Evolutionary conservation across 2,888 invertebrate genomes (phyloP), one percentile per base, ranked within the genome.

Genomic region (Eledona agricola): DNA sequence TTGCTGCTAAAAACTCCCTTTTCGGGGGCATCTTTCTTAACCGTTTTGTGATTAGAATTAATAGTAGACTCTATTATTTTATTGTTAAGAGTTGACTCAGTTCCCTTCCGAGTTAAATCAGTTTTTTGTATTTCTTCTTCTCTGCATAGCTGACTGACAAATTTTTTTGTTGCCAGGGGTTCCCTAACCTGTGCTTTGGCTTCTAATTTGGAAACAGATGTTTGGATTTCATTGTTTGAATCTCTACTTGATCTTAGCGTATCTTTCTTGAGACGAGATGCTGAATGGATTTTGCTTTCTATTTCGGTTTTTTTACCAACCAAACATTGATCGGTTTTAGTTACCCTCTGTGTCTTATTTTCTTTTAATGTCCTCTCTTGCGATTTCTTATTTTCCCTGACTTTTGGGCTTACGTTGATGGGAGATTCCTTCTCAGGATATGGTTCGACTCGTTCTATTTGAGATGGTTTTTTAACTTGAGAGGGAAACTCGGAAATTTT

Each of bases 141-240:
- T 34, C 58, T 59, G 26, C 72, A 69, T 17, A 72, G 46, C 29
- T 59, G 60, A 22, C 58, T 61, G 20, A 73, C 66, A 46, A 67
- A 66, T 57, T 69, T 72, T 47, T 73, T 74, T 10, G 66, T 64
- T 10, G 64, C 55, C 2, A 70, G 16, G 5, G 73, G 72, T 59
- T 76, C 76, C 11, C 71, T 64, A 7, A 74, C 67, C 6, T 74
- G 74, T 16, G 68, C 55, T 57, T 42, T 63, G 22, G 57, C 63
- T 60, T 67, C 67, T 17, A 20, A 26, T 46, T 35, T 38, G 25
- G 12, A 25, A 11, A 43, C 23, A 7, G 22, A 32, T 25, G 37
- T 46, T 4, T 25, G 17, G 19, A 59, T 11, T 46, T 51, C 49
- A n/a, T n/a, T n/a, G n/a, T n/a, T 52, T 63, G 49, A 13, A 52